Percentiles rank a stretch among this genome's conserved stretches.
Evolutionary conservation across 2,797 vertebrate genomes (phyloP).

Genomic region (Margarornis squamiger): DNA sequence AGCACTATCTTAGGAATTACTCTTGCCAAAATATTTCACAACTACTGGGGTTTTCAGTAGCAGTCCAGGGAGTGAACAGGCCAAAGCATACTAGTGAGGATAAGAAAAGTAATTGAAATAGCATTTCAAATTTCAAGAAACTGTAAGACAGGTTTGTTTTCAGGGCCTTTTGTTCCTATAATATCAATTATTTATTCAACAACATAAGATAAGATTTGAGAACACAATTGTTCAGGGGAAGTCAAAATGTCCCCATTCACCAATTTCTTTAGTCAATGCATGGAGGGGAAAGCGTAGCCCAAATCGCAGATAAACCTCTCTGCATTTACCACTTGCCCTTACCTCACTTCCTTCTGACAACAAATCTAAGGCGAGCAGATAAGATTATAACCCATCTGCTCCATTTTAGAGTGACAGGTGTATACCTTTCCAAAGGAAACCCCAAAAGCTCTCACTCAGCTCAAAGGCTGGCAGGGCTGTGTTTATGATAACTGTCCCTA

Average conservation of each 20-base stretch:
- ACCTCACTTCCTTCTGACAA: constrained; percentile 85
- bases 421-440: constrained; percentile 76
- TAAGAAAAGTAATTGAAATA: background rate
- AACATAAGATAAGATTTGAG: background rate
- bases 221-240: constrained; percentile 26
- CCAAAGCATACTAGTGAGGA: background rate
- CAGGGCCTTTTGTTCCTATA: background rate
- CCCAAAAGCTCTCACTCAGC: constrained; percentile 53
- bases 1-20: background rate
- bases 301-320: constrained; percentile 44
- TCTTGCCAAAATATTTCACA: background rate
- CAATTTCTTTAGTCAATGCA: constrained; percentile 38
- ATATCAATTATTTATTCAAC: constrained; percentile 6
- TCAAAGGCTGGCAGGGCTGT: constrained; percentile 39
- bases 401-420: constrained; percentile 82
- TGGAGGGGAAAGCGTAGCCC: constrained; percentile 14
- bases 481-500: background rate
- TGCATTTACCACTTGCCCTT: constrained; percentile 78
- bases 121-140: background rate
- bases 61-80: background rate
- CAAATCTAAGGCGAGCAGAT: constrained; percentile 78
- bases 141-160: background rate
- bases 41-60: background rate
- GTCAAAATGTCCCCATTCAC: constrained; percentile 23
- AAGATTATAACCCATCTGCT: constrained; percentile 85